Evolutionary conservation across 2,113 vertebrate species (phyloP).

Genomic region (Sapajus apella): DNA sequence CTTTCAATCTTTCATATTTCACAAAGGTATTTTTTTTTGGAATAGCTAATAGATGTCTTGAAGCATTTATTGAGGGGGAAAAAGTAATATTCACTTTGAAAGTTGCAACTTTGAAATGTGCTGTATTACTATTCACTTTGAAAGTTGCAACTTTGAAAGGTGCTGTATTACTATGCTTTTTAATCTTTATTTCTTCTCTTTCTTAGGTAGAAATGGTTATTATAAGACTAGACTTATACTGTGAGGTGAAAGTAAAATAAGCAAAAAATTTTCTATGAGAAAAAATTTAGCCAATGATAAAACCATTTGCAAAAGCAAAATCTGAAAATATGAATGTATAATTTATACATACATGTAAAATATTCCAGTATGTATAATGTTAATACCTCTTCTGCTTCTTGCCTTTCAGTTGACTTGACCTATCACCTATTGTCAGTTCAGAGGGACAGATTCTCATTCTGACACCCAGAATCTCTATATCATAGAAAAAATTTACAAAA

Average conservation of each 20-base stretch:
- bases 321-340: background rate
- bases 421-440: background rate
- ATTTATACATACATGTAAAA: background rate
- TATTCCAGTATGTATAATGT: background rate
- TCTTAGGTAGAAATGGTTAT: background rate
- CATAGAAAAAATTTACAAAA: background rate
- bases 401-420: background rate
- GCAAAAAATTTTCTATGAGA: background rate
- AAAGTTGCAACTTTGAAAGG: conserved; percentile 40
- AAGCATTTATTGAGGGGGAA: conserved; percentile 54
- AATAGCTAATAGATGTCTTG: conserved; percentile 59
- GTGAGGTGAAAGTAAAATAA: conserved; percentile 45
- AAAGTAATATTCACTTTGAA: conserved; percentile 48
- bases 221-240: background rate
- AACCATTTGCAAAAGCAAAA: background rate
- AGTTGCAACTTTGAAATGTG: conserved; percentile 27
- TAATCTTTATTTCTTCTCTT: background rate
- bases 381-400: background rate
- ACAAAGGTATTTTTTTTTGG: conserved; percentile 55
- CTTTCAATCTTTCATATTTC: conserved; percentile 58
- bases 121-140: conserved; percentile 53
- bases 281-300: background rate
- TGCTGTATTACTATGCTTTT: conserved; percentile 40
- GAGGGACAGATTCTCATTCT: background rate
- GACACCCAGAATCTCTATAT: background rate